These are phyloP conservation scores for Sebastolobus altivelis DNA, from an alignment of 2,797 vertebrate genomes.

Conservation along the genomic window DNA sequence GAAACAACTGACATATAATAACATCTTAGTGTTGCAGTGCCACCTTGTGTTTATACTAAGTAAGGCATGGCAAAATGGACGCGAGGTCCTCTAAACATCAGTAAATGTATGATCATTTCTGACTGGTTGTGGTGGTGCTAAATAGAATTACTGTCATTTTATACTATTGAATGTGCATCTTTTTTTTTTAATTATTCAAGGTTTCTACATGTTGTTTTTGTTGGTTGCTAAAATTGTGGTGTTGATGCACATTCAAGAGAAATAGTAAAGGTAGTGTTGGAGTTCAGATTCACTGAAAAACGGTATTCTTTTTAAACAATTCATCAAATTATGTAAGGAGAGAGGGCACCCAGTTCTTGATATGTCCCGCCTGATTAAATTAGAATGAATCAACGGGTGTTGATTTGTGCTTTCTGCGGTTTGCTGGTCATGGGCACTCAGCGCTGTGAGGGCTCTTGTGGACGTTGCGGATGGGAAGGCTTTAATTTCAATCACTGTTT, in stretches of 20 bases:
- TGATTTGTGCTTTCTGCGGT: slow-evolving; percentile 43
- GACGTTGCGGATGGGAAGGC: slow-evolving; percentile 57
- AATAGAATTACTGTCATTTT: not conserved
- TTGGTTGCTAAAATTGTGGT: not conserved
- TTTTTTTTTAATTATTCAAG: not conserved
- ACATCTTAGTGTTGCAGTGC: slow-evolving; percentile 61
- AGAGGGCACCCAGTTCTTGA: slow-evolving; percentile 8
- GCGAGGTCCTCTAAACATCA: not conserved
- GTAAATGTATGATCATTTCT: not conserved
- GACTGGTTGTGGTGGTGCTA: not conserved
- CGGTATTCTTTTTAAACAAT: slow-evolving; percentile 8
- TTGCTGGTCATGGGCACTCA: slow-evolving; percentile 22
- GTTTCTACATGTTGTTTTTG: not conserved
- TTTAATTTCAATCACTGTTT: slow-evolving; percentile 65
- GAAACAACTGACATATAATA: not conserved
- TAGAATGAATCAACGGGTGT: slow-evolving; percentile 36
- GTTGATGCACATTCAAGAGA: not conserved
- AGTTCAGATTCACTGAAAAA: not conserved
- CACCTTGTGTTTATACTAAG: slow-evolving; percentile 72
- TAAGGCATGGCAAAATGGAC: not conserved
- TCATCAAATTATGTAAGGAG: not conserved
- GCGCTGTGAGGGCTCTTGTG: slow-evolving; percentile 57
- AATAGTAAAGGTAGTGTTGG: not conserved
- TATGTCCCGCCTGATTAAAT: slow-evolving; percentile 29
- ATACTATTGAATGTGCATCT: not conserved